Base-by-base conservation (phyloP, 1,140 invertebrate genomes). In the Luehdorfia chinensis region DNA sequence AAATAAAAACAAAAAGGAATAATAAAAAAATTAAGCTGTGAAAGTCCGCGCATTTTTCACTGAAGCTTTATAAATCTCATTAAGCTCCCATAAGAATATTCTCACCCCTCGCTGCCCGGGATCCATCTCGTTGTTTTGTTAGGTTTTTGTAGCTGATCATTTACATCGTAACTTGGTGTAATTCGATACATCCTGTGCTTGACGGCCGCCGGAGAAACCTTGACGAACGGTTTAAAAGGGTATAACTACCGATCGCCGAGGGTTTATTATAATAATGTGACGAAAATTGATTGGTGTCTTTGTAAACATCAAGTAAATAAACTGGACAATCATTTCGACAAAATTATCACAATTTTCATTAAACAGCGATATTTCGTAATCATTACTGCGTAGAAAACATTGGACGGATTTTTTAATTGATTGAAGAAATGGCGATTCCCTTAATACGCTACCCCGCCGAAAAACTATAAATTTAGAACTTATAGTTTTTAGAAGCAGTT, bases 101-200 rank as follows among this genome's bases (percentile, higher is more conserved):
- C 76, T 75, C 80, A 84, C 77, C 80, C 75, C 71, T 71, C 66
- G n/a, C n/a, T n/a, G n/a, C n/a, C n/a, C n/a, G n/a, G 52, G 47
- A 45, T 47, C 31, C 32, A 31, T 33, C 53, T 70, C 33, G 54
- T 72, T 57, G 64, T 72, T 78, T 77, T 73, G 62, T 75, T 36
- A 46, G 55, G 51, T 73, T 84, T 76, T 80, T 80, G 65, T 78
- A 66, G 53, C 61, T 63, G 76, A 80, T 80, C 80, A 61, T 60
- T 84, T 83, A 83, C 77, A 77, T 54, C 66, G 71, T 63, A 67
- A 76, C 64, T 64, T 50, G 66, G 59, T 32, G 79, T 80, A 84
- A 84, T 80, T 68, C 60, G 76, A 84, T 80, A 84, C 78, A 77
- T 84, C 80, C 80, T 84, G 77, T 70, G 66, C 59, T 62, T 66